Evolutionary conservation across 2,113 vertebrate genomes (phyloP).

Genomic region (Phalacrocorax aristotelis): DNA sequence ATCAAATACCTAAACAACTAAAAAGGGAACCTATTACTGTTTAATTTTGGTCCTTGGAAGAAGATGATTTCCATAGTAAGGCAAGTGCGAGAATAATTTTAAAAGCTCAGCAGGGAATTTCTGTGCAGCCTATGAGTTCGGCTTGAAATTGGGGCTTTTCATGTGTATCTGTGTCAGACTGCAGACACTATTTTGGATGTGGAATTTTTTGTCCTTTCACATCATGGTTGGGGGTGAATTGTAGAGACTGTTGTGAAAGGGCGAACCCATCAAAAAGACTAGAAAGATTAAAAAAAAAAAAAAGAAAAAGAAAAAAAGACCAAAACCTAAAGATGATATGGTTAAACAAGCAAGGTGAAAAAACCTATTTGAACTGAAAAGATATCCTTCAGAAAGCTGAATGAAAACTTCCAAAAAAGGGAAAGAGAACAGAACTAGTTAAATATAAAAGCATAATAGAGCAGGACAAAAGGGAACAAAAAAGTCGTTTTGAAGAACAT

Average conservation of each 20-base stretch:
- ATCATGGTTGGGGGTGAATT: conserved; percentile 22
- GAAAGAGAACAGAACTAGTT: conserved; percentile 21
- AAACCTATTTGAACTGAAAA: not conserved
- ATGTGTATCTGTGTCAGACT: conserved; percentile 47
- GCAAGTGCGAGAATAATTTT: conserved; percentile 14
- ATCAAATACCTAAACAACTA: conserved; percentile 48
- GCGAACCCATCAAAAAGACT: not conserved
- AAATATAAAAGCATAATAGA: conserved; percentile 21
- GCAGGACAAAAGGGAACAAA: not conserved
- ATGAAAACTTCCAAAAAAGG: not conserved
- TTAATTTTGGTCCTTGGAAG: conserved; percentile 44
- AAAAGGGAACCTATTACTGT: conserved; percentile 31
- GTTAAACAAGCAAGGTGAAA: conserved; percentile 33
- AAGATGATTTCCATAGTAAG: conserved; percentile 37
- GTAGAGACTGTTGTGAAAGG: conserved; percentile 22
- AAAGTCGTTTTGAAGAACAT: not conserved
- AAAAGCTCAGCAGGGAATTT: conserved; percentile 56
- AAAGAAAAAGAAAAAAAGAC: not conserved
- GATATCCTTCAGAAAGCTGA: not conserved
- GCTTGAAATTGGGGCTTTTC: conserved; percentile 42
- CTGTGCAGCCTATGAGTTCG: not conserved
- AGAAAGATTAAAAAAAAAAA: not conserved
- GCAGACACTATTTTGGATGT: conserved; percentile 30
- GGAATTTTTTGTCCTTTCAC: conserved; percentile 29
- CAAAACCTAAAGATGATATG: not conserved